These are phyloP conservation scores for Euschistus heros DNA, from an alignment of 1,140 invertebrate species.

Conservation along the genomic window DNA sequence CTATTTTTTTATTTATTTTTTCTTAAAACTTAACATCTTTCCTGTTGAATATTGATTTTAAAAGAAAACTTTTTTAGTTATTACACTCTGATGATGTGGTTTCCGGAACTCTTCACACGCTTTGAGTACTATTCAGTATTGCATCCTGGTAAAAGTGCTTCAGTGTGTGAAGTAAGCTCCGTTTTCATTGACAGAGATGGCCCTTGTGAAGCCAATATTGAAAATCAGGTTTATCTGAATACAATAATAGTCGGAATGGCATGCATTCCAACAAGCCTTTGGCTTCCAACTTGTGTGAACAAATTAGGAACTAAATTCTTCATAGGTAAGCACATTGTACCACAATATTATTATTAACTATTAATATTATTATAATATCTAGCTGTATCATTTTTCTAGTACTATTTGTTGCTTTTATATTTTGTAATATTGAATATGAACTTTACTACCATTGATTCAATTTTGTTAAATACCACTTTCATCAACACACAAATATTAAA, in stretches of 20 bases:
- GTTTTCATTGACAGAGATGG: slow-evolving; percentile 36
- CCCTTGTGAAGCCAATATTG: slow-evolving; percentile 46
- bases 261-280: slow-evolving; percentile 60
- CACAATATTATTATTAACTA: no score
- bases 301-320: slow-evolving; percentile 62
- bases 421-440: no score
- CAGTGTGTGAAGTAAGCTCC: slow-evolving; percentile 59
- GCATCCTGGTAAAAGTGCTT: slow-evolving; percentile 49
- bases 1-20: no score
- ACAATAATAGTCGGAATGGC: slow-evolving; percentile 60
- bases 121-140: slow-evolving; percentile 55
- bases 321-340: slow-evolving; percentile 45
- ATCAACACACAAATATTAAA: no score
- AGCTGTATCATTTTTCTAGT: no score
- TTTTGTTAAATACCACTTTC: no score
- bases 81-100: slow-evolving; percentile 75
- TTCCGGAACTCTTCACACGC: slow-evolving; percentile 65
- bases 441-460: no score
- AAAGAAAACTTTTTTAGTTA: slow-evolving; percentile 43
- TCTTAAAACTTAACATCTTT: no score
- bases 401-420: no score
- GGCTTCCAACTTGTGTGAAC: slow-evolving; percentile 58
- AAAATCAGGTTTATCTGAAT: slow-evolving; percentile 53
- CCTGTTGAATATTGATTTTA: background rate
- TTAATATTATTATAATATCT: no score